phyloP scores from a whole-genome alignment of 2,797 vertebrate species.

The Heterohyrax brucei region DNA sequence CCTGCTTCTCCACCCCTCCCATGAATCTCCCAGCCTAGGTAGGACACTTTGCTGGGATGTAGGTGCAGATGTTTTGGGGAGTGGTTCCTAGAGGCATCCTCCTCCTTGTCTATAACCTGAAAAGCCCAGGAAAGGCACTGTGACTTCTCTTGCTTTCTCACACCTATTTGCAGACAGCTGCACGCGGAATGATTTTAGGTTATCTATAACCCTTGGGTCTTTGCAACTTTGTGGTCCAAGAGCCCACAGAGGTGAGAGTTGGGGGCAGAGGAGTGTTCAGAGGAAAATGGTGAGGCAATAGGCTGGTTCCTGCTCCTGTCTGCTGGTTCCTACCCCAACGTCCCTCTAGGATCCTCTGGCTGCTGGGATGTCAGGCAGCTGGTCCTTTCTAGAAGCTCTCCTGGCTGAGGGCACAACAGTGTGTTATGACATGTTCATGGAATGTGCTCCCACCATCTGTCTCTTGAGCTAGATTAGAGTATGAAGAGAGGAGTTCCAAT shows the following conservation, averaged over 20 bases:
- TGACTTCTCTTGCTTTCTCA: neutral
- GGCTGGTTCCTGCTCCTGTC: neutral
- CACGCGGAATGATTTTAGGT: fast-evolving
- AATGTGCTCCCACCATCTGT: conserved; percentile 59
- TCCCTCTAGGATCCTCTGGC: neutral
- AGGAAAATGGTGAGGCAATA: fast-evolving
- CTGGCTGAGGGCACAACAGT: neutral
- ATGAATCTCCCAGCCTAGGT: fast-evolving
- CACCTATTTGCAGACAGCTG: fast-evolving
- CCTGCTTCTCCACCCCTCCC: neutral
- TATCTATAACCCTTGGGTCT: neutral
- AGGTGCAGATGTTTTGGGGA: fast-evolving
- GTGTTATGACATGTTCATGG: neutral
- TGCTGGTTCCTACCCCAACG: neutral
- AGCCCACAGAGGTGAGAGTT: fast-evolving
- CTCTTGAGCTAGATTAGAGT: neutral
- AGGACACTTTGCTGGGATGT: fast-evolving
- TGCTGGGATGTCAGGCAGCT: neutral
- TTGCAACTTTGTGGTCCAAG: neutral
- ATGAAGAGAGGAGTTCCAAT: conserved; percentile 47
- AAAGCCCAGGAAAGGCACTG: neutral
- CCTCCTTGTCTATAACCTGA: neutral
- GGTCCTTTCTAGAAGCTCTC: neutral
- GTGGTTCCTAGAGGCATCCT: fast-evolving
- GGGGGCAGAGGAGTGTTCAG: neutral